Conservation (phyloP, 2,888 invertebrate species). For the Galeopsomyia nigrocyanea region DNA sequence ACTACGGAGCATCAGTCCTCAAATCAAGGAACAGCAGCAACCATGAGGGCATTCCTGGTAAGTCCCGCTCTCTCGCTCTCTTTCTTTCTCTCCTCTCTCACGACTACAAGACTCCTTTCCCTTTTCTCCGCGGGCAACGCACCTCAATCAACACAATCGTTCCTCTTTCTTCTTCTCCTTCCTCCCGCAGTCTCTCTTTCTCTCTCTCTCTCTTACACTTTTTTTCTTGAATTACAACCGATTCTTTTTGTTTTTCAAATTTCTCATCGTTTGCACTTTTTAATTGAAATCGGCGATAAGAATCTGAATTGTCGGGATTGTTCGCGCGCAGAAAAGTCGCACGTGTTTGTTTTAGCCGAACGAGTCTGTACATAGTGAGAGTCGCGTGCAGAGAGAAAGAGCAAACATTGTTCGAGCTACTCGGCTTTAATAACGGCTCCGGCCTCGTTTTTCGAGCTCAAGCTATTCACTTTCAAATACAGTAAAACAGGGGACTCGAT, state of each 20-base stretch:
- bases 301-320: no score
- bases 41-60: constrained; percentile 69
- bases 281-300: no score
- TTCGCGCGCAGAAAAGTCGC: neutral
- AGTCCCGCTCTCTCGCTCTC: constrained; percentile 53
- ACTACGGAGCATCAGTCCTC: constrained; percentile 68
- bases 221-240: no score
- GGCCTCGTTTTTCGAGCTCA: neutral
- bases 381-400: constrained; percentile 26
- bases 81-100: no score
- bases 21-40: constrained; percentile 67
- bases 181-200: constrained; percentile 9
- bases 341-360: neutral
- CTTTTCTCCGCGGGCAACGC: no score
- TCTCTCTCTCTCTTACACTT: neutral
- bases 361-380: constrained; percentile 4
- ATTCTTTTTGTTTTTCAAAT: no score
- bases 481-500: no score
- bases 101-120: no score
- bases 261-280: no score
- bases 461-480: neutral
- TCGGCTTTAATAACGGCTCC: constrained; percentile 23
- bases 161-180: neutral
- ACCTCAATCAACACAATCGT: no score
- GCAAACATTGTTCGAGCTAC: constrained; percentile 15